Conservation (phyloP, 2,113 vertebrate species). For the Neodon shergylaensis region DNA sequence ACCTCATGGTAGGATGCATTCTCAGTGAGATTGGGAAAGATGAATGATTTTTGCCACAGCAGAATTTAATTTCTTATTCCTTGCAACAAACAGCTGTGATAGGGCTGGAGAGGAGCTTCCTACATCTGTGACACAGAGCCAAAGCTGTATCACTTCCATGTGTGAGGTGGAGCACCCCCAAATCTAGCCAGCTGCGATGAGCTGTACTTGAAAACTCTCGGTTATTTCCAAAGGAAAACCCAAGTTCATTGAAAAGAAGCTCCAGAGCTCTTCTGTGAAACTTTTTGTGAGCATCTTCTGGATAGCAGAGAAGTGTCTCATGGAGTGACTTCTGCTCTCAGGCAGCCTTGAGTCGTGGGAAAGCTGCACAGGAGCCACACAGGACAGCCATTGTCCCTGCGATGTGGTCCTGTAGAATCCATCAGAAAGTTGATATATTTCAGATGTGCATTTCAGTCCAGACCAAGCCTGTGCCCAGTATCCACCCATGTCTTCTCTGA, state of each 20-base stretch:
- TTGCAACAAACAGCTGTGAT: conserved; percentile 54
- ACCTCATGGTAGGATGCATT: conserved; percentile 49
- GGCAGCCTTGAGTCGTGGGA: not conserved
- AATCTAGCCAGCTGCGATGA: conserved; percentile 35
- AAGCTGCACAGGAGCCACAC: not conserved
- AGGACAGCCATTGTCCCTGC: not conserved
- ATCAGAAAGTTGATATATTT: conserved; percentile 28
- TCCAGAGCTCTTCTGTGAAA: conserved; percentile 42
- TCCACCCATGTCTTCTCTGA: not conserved
- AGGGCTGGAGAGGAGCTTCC: conserved; percentile 57
- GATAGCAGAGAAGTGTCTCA: not conserved
- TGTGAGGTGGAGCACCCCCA: not conserved
- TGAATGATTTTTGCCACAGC: conserved; percentile 38
- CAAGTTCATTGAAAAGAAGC: conserved; percentile 51
- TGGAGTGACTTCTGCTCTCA: not conserved
- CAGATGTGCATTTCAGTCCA: not conserved
- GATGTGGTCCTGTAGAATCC: not conserved
- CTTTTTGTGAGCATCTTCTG: not conserved
- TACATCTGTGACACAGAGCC: conserved; percentile 59
- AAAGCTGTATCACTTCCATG: conserved; percentile 66
- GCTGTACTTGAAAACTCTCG: conserved; percentile 12
- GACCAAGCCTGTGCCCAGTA: not conserved
- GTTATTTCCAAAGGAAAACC: conserved; percentile 73
- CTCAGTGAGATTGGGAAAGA: conserved; percentile 61
- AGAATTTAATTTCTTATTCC: conserved; percentile 48